Conservation (phyloP, 2,113 vertebrate genomes). For the Calonectris borealis region DNA sequence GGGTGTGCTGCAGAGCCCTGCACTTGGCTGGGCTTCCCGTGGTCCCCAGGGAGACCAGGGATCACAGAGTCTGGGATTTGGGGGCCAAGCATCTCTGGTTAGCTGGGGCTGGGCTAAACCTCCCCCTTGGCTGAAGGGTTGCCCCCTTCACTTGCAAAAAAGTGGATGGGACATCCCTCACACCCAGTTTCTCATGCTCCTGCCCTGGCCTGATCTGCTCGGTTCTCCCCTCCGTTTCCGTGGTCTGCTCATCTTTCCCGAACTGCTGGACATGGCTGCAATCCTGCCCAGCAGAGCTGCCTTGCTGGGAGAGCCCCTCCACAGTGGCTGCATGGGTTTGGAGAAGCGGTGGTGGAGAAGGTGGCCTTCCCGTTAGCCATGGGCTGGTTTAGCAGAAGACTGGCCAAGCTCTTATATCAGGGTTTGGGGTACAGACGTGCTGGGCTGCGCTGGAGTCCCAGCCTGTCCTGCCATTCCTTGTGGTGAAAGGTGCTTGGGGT, state of each 20-base stretch:
- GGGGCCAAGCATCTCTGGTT: neutral
- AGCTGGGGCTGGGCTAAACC: neutral
- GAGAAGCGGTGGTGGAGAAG: neutral
- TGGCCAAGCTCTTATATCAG: neutral
- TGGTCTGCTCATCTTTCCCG: neutral
- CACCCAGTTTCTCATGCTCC: rapidly evolving
- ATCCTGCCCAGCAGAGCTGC: neutral
- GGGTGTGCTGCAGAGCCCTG: neutral
- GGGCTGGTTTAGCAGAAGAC: neutral
- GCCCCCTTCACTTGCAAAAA: neutral
- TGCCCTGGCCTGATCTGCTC: rapidly evolving
- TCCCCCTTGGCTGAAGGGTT: neutral
- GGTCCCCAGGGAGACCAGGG: neutral
- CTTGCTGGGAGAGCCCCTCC: neutral
- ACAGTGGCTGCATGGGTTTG: neutral
- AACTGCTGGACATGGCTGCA: rapidly evolving
- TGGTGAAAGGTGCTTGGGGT: neutral
- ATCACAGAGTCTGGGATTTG: neutral
- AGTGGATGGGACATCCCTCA: neutral
- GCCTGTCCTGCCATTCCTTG: neutral
- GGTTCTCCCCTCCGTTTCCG: rapidly evolving
- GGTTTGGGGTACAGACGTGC: neutral
- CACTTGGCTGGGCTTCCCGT: rapidly evolving
- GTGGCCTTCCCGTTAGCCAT: rapidly evolving
- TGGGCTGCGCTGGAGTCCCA: neutral